A percentile compares a stretch with the other conserved stretches of the same genome.
phyloP scores from a whole-genome alignment of 2,888 invertebrate species.

The Drosophila barbarae region DNA sequence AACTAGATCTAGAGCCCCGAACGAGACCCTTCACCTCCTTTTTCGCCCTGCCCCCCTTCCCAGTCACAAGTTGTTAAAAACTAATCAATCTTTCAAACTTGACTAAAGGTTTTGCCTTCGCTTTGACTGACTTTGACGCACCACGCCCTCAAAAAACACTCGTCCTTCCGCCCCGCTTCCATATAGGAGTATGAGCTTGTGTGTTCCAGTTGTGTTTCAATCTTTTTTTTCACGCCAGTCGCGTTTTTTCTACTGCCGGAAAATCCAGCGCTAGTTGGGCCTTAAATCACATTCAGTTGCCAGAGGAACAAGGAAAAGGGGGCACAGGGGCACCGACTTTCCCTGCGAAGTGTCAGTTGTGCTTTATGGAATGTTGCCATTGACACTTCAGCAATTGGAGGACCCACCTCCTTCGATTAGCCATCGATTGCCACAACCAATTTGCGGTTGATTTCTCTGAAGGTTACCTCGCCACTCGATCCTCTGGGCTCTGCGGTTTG shows the following conservation, averaged over 20 bases:
- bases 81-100: conserved; percentile 75
- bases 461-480: conserved; percentile 51
- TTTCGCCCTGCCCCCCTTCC: conserved; percentile 5
- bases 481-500: conserved; percentile 21
- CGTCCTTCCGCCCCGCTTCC: neutral
- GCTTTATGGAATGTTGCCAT: conserved; percentile 58
- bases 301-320: conserved; percentile 1
- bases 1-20: conserved; percentile 23
- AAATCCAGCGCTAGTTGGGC: conserved; percentile 49
- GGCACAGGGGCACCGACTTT: neutral
- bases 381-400: conserved; percentile 57
- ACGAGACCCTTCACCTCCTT: conserved; percentile 13
- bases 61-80: conserved; percentile 75
- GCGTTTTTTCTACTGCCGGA: conserved; percentile 41
- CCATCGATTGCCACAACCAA: conserved; percentile 67
- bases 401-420: conserved; percentile 52
- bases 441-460: conserved; percentile 62
- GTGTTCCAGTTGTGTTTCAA: conserved; percentile 33
- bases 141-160: conserved; percentile 24
- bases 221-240: conserved; percentile 53
- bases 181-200: conserved; percentile 13
- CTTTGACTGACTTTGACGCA: conserved; percentile 58
- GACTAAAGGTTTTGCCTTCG: conserved; percentile 68
- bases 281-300: conserved; percentile 67
- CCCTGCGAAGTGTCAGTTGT: conserved; percentile 38